These are phyloP conservation scores for Theocolax elegans DNA, from an alignment of 1,140 invertebrate species.

Conservation along the genomic window DNA sequence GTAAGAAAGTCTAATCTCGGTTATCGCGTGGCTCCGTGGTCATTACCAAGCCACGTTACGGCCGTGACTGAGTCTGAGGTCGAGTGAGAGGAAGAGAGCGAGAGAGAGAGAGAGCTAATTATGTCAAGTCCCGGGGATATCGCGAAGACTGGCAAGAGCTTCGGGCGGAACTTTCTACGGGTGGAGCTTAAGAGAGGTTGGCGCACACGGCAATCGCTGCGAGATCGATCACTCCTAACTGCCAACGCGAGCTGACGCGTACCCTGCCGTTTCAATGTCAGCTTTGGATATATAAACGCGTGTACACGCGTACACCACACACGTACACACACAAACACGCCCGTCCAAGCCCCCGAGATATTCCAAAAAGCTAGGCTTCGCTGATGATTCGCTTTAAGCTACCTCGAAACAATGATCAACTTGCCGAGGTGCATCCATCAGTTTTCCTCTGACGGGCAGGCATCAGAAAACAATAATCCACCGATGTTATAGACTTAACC, in stretches of 20 bases:
- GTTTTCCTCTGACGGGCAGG: conserved; percentile 37
- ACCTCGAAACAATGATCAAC: no score
- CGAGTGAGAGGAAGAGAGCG: no score
- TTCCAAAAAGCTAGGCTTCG: no score
- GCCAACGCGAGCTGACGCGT: background rate
- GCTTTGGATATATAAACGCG: no score
- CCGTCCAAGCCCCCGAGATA: no score
- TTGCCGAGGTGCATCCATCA: conserved; percentile 58
- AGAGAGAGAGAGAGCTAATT: conserved; percentile 31
- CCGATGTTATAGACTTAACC: conserved; percentile 44
- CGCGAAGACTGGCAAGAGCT: background rate
- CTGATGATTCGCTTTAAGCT: no score
- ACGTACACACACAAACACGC: no score
- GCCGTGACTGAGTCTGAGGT: conserved; percentile 29
- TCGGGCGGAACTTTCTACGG: background rate
- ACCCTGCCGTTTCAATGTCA: background rate
- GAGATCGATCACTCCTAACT: background rate
- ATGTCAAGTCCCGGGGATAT: conserved; percentile 25
- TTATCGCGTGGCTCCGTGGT: conserved; percentile 20
- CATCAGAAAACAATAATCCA: conserved; percentile 49
- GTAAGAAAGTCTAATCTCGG: background rate
- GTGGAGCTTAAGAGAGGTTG: background rate
- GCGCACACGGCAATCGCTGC: background rate
- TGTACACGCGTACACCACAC: no score
- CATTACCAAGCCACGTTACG: conserved; percentile 25